Evolutionary conservation across 2,797 vertebrate species (phyloP).

Genomic region (Rallus crepitans): DNA sequence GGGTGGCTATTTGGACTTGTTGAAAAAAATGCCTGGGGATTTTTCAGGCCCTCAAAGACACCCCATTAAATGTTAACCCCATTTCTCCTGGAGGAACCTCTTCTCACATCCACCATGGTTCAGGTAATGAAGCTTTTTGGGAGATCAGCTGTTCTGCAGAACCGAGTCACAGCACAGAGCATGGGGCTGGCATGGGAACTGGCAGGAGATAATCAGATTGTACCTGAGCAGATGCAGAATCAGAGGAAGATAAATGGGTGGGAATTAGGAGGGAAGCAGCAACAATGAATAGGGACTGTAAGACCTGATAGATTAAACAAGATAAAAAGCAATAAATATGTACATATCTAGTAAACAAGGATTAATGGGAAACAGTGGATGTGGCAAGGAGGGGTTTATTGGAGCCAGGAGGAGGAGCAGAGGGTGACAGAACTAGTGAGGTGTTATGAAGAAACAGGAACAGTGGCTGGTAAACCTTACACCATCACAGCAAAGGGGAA

Average conservation of each 20-base stretch:
- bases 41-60: not conserved
- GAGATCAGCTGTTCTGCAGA: not conserved
- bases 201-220: conserved; percentile 36
- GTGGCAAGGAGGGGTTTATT: conserved; percentile 42
- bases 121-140: not conserved
- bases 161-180: not conserved
- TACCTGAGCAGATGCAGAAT: not conserved
- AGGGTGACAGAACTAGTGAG: not conserved
- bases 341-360: conserved; percentile 54
- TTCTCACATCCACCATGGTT: not conserved
- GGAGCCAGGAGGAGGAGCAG: not conserved
- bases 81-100: not conserved
- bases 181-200: not conserved
- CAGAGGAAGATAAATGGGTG: conserved; percentile 48
- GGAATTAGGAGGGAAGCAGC: conserved; percentile 27
- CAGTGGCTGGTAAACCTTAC: not conserved
- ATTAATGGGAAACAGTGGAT: conserved; percentile 63
- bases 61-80: not conserved
- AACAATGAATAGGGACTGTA: conserved; percentile 46
- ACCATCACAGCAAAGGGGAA: not conserved
- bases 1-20: not conserved
- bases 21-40: not conserved
- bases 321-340: conserved; percentile 77
- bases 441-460: not conserved
- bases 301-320: conserved; percentile 65